Percentiles rank a stretch among this genome's conserved stretches.
phyloP scores from a whole-genome alignment of 2,797 vertebrate genomes.

The Muscicapa comitata region DNA sequence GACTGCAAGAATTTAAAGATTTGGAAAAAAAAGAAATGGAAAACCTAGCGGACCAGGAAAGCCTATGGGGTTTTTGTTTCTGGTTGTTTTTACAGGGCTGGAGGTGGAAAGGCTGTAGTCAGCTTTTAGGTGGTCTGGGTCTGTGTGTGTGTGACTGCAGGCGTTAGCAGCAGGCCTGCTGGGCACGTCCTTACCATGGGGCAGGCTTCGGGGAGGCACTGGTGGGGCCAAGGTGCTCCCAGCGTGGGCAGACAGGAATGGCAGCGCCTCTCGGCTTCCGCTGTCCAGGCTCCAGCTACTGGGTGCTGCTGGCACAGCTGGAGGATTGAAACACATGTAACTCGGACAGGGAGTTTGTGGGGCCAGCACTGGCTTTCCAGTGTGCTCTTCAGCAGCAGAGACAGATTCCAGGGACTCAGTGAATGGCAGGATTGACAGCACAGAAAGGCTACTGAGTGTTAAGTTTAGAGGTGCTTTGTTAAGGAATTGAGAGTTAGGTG shows the following conservation, averaged over 20 bases:
- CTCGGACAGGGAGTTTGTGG: constrained; percentile 12
- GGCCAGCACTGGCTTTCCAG: background rate
- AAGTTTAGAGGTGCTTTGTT: constrained; percentile 19
- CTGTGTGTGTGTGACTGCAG: background rate
- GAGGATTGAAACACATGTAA: constrained; percentile 73
- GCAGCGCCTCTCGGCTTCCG: constrained; percentile 84
- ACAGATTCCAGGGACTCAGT: background rate
- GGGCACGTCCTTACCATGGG: constrained; percentile 81
- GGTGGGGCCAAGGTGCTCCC: constrained; percentile 88
- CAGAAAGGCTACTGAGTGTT: background rate
- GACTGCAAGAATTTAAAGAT: background rate
- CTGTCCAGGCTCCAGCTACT: constrained; percentile 98
- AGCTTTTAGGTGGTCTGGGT: background rate
- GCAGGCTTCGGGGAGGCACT: constrained; percentile 87
- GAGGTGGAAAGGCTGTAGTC: background rate
- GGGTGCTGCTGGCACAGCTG: constrained; percentile 88
- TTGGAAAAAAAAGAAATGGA: background rate
- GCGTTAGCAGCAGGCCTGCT: constrained; percentile 37
- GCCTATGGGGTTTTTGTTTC: background rate
- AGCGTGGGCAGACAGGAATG: constrained; percentile 84
- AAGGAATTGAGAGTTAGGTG: constrained; percentile 25
- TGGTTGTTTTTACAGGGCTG: background rate
- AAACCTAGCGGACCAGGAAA: constrained; percentile 31
- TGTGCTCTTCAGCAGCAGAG: background rate
- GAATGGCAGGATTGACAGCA: background rate